These are phyloP conservation scores for Zaprionus obscuricornis DNA, from an alignment of 2,888 invertebrate species.

Conservation along the genomic window DNA sequence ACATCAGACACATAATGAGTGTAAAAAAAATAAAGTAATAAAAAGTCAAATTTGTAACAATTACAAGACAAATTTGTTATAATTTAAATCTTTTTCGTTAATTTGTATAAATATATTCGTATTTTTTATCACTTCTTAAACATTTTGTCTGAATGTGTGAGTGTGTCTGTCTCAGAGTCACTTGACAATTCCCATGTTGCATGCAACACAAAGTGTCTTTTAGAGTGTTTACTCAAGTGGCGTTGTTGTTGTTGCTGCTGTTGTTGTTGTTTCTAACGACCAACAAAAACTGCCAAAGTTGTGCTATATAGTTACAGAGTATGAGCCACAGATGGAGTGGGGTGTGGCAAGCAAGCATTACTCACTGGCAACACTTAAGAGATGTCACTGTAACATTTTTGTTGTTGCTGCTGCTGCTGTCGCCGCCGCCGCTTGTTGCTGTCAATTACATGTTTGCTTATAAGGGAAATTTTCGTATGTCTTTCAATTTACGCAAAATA, in stretches of 20 bases:
- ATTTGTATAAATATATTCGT: slow-evolving; percentile 7
- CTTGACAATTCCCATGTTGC: slow-evolving; percentile 48
- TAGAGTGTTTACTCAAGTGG: slow-evolving; percentile 30
- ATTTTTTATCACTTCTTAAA: not conserved
- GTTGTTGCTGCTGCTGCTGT: slow-evolving; percentile 32
- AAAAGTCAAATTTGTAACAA: slow-evolving; percentile 44
- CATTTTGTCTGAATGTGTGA: slow-evolving; percentile 17
- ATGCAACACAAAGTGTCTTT: slow-evolving; percentile 24
- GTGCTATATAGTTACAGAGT: slow-evolving; percentile 12
- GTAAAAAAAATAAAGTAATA: too few relatives aligned
- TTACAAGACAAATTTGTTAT: slow-evolving; percentile 33
- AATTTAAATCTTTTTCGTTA: slow-evolving; percentile 7
- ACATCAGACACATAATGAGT: too few relatives aligned
- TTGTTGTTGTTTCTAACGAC: slow-evolving; percentile 24
- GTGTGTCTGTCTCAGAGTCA: too few relatives aligned
- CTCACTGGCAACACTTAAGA: too few relatives aligned
- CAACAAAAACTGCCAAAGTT: slow-evolving; percentile 35
- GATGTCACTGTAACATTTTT: slow-evolving; percentile 30
- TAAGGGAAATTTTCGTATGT: not conserved
- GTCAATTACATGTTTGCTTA: slow-evolving; percentile 31
- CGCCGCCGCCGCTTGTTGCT: too few relatives aligned
- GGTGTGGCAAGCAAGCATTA: too few relatives aligned
- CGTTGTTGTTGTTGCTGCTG: slow-evolving; percentile 9
- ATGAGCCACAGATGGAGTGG: slow-evolving; percentile 32
- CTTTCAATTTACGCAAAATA: slow-evolving; percentile 27